phyloP scores from a whole-genome alignment of 2,888 invertebrate species.

The Apamea anceps region DNA sequence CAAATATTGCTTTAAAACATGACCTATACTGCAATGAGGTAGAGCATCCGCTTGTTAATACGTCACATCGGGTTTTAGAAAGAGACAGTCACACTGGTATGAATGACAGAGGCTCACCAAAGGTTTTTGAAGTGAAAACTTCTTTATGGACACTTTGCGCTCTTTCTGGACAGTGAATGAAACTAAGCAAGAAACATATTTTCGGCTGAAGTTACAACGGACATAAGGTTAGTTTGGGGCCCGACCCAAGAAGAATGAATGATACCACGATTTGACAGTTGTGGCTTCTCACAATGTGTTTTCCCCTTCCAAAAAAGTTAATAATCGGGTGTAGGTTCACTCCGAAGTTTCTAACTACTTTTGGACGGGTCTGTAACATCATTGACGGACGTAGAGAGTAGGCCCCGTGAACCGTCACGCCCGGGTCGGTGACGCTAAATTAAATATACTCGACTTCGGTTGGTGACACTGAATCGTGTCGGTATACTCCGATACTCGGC shows the following conservation, averaged over 20 bases:
- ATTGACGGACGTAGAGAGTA: not conserved
- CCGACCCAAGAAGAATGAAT: not conserved
- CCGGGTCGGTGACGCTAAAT: not conserved
- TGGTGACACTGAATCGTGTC: no score
- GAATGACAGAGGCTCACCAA: not conserved
- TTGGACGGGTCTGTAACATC: not conserved
- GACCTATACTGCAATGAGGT: slow-evolving; percentile 25
- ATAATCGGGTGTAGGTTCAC: not conserved
- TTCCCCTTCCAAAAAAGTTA: not conserved
- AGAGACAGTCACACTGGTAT: not conserved
- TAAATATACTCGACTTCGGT: no score
- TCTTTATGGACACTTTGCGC: not conserved
- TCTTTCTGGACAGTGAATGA: not conserved
- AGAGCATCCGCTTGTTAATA: not conserved
- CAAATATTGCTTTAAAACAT: slow-evolving; percentile 3
- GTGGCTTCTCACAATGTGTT: not conserved
- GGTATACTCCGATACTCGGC: no score
- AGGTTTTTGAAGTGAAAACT: not conserved
- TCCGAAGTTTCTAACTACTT: not conserved
- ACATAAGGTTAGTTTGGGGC: no score
- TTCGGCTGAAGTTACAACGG: not conserved
- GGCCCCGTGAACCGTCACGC: not conserved
- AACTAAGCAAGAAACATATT: not conserved
- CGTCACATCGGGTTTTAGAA: slow-evolving; percentile 1
- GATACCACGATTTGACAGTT: not conserved